Evolutionary conservation across 2,113 vertebrate species (phyloP).

Genomic region (Larimichthys crocea): DNA sequence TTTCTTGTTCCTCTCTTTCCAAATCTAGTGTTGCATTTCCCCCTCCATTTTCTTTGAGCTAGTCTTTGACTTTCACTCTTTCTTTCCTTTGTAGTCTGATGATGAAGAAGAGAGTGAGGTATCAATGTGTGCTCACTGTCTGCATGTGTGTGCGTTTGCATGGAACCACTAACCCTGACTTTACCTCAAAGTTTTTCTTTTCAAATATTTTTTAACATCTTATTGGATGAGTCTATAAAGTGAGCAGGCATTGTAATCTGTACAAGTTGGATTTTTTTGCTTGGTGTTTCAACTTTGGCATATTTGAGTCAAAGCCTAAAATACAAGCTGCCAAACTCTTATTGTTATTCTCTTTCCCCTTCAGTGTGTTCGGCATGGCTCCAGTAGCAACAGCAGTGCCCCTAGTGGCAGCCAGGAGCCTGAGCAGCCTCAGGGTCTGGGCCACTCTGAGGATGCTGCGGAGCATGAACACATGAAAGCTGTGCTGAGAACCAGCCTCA

Average conservation of each 20-base stretch:
- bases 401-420: constrained; percentile 76
- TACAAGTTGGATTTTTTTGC: constrained; percentile 10
- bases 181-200: constrained; percentile 6
- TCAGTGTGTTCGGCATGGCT: constrained; percentile 52
- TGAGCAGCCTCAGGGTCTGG: constrained; percentile 87
- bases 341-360: not conserved
- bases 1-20: constrained; percentile 7
- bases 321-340: not conserved
- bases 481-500: constrained; percentile 87
- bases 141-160: constrained; percentile 47
- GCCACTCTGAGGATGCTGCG: constrained; percentile 87
- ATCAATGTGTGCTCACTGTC: constrained; percentile 51
- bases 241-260: not conserved
- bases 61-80: constrained; percentile 49
- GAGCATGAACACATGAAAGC: constrained; percentile 97
- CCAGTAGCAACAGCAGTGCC: constrained; percentile 67
- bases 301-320: constrained; percentile 10
- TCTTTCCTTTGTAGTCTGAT: constrained; percentile 88
- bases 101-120: constrained; percentile 93
- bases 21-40: constrained; percentile 15
- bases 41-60: constrained; percentile 18
- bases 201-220: constrained; percentile 21
- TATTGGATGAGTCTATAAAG: not conserved
- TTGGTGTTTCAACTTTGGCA: constrained; percentile 7
- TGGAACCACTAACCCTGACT: constrained; percentile 42